Percentiles rank a stretch among this genome's conserved stretches.
Conservation (phyloP, 2,797 vertebrate species). For the Muscicapa striata region DNA sequence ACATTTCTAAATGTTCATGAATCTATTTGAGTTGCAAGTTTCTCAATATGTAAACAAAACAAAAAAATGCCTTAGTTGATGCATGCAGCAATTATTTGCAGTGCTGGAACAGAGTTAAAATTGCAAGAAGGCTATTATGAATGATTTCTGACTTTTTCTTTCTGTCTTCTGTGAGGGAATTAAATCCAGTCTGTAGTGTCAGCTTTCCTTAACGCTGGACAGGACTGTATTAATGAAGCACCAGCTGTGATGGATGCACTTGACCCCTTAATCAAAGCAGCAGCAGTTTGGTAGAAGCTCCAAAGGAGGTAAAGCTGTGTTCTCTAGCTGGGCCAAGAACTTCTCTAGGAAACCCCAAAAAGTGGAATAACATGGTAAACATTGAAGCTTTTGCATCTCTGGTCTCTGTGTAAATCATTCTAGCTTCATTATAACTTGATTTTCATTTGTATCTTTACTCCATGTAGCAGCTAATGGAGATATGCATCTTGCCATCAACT, state of each 20-base stretch:
- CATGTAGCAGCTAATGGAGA: not conserved
- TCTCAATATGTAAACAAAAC: not conserved
- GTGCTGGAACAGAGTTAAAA: not conserved
- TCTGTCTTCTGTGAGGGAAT: not conserved
- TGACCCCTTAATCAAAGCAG: not conserved
- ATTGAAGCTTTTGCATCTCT: not conserved
- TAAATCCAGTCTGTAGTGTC: not conserved
- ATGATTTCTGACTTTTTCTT: not conserved
- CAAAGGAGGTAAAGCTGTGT: not conserved
- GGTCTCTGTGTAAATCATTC: not conserved
- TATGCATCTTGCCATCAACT: not conserved
- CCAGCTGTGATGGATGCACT: not conserved
- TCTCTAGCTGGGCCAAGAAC: not conserved
- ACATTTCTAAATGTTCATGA: not conserved
- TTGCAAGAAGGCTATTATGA: not conserved
- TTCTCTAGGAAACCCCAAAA: not conserved
- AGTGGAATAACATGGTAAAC: not conserved
- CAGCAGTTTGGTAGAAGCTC: not conserved
- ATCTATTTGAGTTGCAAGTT: not conserved
- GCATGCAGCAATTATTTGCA: not conserved
- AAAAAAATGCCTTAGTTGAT: not conserved
- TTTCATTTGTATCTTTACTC: not conserved
- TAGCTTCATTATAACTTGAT: not conserved
- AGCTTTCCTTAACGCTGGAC: not conserved
- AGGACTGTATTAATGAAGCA: not conserved